Evolutionary conservation across 64 coral and sea anemone species (phyloP), one percentile per base, ranked within the genome.

Genomic region (Exaiptasia diaphana): DNA sequence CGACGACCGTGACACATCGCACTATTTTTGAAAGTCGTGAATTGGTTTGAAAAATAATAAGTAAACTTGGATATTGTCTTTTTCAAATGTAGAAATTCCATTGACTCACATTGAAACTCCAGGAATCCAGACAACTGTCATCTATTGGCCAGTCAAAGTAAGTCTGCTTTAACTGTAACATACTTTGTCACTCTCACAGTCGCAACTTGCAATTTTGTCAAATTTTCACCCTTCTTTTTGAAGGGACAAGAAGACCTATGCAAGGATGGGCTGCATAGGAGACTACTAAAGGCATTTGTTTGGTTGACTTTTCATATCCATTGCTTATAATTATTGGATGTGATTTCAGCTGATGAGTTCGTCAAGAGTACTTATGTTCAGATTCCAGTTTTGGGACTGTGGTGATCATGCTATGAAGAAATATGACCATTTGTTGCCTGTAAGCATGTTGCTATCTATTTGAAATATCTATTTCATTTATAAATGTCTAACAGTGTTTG

Each of bases 131-230:
- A 97, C 93, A 39, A 87, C 93, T 37, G 83, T 91, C 36, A 17
- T 97, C 5, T 97, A 97, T 38, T 97, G 93, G 93, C 93, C 93
- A 62, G 78, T 63, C 34, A 97, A 91, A 83, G 93, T 97, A 79
- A 18, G 33, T n/a, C 53, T n/a, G 25, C 7, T 52, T 12, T 52
- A 12, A 52, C 49, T 52, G 49, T 52, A 52, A 10, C 10, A 12
- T 52, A 52, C 49, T 12, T n/a, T 12, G 49, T n/a, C 10, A n/a
- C n/a, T 52, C 49, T n/a, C 10, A 52, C 49, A 12, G 49, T 52
- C 10, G n/a, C 10, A 10, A 52, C 10, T n/a, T 52, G 10, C 49
- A 52, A n/a, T n/a, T 12, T 52, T 52, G 49, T 52, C n/a, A n/a
- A n/a, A 10, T n/a, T n/a, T 12, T 10, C 49, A 52, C 10, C 10